Evolutionary conservation across 2,888 invertebrate species (phyloP), one percentile per base, ranked within the genome.

Genomic region (Scaptomyza cyrtandrae): DNA sequence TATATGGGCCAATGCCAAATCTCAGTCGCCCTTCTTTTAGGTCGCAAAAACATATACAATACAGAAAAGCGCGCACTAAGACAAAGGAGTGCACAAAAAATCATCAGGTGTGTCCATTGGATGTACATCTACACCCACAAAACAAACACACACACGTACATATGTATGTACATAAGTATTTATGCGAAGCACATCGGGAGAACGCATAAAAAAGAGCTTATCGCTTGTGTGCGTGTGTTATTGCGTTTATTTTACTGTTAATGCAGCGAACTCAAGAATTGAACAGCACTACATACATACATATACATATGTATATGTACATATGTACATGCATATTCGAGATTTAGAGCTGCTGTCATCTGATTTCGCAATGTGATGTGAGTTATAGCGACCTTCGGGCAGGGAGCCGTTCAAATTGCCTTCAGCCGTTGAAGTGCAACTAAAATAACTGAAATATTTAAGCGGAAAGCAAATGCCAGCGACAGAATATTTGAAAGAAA

Each of bases 41-140:
- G 24, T 13, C 11, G 11, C 33, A 35, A 29, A 29, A 29, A 29
- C 29, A 29, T 0, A 27, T 4, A 27, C 1, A 27, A 27, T 6
- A 27, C 6, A 6, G 27, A 27, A 6, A 27, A 27, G 27, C 27
- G 27, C 27, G 27, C 27, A 27, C 27, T 37, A 19, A 19, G 33
- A 37, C 44, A 52, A 52, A 54, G 37, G 37, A 35, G 19, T 44
- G 59, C 54, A 48, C 44, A 63, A 65, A 75, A 75, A 70, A 41
- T 83, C 88, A 87, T 83, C 82, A 82, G 82, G 82, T 83, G 81
- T 81, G 85, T 81, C 67, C 71, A 70, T 70, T 76, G 56, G 37
- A 43, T 44, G 29, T 29, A 49, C 62, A 70, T 31, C 35, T 59
- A 52, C 45, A 46, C n/a, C 37, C 16, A 19, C 24, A 46, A 46